Evolutionary conservation across 1,140 invertebrate genomes (phyloP), one percentile per base, ranked within the genome.

Genomic region (Drosophila lacertosa): DNA sequence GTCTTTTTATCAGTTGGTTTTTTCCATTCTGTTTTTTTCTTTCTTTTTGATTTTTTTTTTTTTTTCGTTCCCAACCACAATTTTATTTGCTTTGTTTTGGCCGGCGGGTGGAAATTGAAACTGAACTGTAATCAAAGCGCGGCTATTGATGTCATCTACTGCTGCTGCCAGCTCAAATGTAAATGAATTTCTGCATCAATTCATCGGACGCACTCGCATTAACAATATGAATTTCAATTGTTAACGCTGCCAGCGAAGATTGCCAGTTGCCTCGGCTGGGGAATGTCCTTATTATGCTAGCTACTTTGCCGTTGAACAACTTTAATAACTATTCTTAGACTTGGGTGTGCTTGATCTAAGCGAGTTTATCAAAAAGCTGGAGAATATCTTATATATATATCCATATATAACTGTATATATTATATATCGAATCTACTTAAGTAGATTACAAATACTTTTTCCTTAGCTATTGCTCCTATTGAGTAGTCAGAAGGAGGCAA

Each of bases 91-190:
- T 69, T 80, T 80, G 63, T 64, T 80, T 81, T 82, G 70, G 53
- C 20, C 64, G 16, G 35, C 22, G 45, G 29, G 35, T 45, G 62
- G 39, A 80, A 84, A 77, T 86, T 77, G 74, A 77, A 86, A 75
- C 62, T 69, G 66, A 86, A 80, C 77, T 81, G 82, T 86, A 88
- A 86, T 86, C 77, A 77, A 81, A 81, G 75, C 78, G 48, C 55
- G 65, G 63, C 77, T 81, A 81, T 82, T 82, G 78, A 82, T 82
- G 77, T 74, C 78, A 77, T 70, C 60, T 70, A 60, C 42, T 55
- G 29, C 55, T 11, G 11, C 26, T n/a, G 29, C 53, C 13, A 3
- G 26, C 53, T 53, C 63, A 69, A 83, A 63, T 84, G 80, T 84
- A 86, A 86, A 80, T 70, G 77, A 84, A 82, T 76, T 80, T 80